phyloP scores from a whole-genome alignment of 2,113 vertebrate genomes.

The Porphyrio hochstetteri region DNA sequence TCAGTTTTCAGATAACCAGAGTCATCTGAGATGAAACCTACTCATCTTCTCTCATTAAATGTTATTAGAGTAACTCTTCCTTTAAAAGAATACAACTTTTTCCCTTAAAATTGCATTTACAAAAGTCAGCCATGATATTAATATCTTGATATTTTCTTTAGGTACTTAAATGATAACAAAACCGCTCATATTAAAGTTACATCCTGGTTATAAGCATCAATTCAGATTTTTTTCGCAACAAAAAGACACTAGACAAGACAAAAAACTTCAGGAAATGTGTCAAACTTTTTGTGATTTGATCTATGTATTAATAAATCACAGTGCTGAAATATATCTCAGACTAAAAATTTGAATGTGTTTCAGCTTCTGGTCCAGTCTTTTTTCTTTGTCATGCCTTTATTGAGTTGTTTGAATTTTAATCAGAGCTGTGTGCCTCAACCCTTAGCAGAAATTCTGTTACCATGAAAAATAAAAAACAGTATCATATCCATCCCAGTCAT shows the following conservation, averaged over 20 bases:
- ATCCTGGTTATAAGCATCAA: background rate
- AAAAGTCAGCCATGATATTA: background rate
- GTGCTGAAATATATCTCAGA: background rate
- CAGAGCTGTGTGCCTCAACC: background rate
- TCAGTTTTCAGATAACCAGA: background rate
- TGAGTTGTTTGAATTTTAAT: background rate
- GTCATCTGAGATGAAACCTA: background rate
- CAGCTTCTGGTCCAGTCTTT: background rate
- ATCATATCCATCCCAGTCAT: fast-evolving
- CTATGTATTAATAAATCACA: background rate
- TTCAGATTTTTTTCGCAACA: background rate
- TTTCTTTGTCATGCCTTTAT: background rate
- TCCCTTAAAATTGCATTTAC: background rate
- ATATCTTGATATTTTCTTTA: background rate
- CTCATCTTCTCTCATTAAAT: background rate
- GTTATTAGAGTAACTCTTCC: background rate
- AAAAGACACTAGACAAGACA: background rate
- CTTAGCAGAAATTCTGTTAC: background rate
- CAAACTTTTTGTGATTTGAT: background rate
- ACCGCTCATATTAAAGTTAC: background rate
- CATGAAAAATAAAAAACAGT: background rate
- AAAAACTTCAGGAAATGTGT: background rate
- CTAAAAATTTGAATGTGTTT: background rate
- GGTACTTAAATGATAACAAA: background rate
- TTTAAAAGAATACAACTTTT: background rate